These are phyloP conservation scores for Stegodyphus dumicola DNA, from an alignment of 1,140 invertebrate genomes.

Conservation along the genomic window DNA sequence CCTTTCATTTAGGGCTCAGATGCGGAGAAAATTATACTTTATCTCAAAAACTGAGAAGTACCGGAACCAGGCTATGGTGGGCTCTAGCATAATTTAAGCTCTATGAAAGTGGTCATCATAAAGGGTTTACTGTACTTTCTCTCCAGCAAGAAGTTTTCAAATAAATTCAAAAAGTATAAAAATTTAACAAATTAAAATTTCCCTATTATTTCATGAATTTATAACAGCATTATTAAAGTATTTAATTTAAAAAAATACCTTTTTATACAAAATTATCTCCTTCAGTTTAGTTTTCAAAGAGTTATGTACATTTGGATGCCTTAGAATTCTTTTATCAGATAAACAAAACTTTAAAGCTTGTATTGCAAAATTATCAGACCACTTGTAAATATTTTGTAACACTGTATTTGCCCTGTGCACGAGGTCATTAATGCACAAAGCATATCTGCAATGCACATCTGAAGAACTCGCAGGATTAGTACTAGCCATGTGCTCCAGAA, in stretches of 20 bases:
- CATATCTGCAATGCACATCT: constrained; percentile 28
- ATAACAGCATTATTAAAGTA: too few relatives aligned
- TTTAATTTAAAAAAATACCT: neutral
- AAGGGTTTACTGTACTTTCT: too few relatives aligned
- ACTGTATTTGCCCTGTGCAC: constrained; percentile 26
- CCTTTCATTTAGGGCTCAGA: too few relatives aligned
- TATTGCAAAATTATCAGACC: constrained; percentile 11
- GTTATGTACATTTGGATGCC: constrained; percentile 15
- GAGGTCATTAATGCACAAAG: constrained; percentile 33
- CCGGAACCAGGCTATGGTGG: too few relatives aligned
- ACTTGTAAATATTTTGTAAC: constrained; percentile 36
- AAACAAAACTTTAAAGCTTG: constrained; percentile 44
- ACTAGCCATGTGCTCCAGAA: constrained; percentile 40
- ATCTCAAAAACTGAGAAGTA: too few relatives aligned
- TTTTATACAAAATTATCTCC: constrained; percentile 52
- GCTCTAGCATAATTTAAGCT: too few relatives aligned
- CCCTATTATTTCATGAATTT: too few relatives aligned
- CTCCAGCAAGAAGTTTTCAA: too few relatives aligned
- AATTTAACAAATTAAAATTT: too few relatives aligned
- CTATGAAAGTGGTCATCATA: too few relatives aligned
- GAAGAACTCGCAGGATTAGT: neutral
- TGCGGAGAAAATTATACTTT: too few relatives aligned
- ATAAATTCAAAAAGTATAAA: too few relatives aligned
- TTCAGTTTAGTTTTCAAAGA: constrained; percentile 12
- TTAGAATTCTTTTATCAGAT: constrained; percentile 14